Conservation (phyloP, 2,888 invertebrate genomes). For the Seira musarum region DNA sequence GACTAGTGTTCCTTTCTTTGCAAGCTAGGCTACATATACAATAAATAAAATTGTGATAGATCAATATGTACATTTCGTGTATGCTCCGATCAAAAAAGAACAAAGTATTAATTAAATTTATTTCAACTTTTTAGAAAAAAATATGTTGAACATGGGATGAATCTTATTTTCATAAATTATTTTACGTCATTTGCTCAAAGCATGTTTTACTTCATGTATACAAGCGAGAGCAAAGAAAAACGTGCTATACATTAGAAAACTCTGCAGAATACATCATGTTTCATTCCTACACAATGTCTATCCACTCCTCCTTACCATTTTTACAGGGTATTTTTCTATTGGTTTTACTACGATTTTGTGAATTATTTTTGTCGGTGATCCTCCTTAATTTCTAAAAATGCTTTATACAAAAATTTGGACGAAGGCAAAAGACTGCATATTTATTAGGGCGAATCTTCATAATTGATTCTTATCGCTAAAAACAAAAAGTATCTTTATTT, state of each 20-base stretch:
- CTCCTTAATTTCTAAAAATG: too few species aligned
- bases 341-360: too few species aligned
- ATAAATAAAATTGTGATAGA: background rate
- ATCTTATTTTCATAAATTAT: background rate
- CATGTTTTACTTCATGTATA: conserved; percentile 2
- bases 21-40: background rate
- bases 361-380: too few species aligned
- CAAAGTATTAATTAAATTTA: conserved; percentile 4
- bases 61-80: background rate
- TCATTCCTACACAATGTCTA: too few species aligned
- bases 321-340: too few species aligned
- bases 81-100: background rate
- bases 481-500: background rate
- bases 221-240: too few species aligned
- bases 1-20: background rate
- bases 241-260: too few species aligned
- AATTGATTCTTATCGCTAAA: background rate
- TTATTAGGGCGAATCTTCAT: conserved; percentile 7
- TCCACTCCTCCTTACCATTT: too few species aligned
- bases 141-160: background rate
- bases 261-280: too few species aligned
- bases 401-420: too few species aligned
- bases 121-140: background rate
- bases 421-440: background rate
- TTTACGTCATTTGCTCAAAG: background rate